phyloP scores from a whole-genome alignment of 2,888 invertebrate species.

The Phlogophora meticulosa region DNA sequence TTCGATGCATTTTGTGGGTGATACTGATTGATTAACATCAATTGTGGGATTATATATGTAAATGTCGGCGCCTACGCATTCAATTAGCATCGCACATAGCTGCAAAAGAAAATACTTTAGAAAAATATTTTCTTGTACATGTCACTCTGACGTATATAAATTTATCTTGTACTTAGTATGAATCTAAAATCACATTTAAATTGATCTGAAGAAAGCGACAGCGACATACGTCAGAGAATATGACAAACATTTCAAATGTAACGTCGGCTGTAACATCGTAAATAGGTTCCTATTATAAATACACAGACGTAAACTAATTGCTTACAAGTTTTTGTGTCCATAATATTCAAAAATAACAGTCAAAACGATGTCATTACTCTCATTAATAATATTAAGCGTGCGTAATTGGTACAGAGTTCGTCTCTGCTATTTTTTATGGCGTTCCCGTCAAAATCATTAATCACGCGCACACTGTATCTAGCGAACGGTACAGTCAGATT shows the following conservation, averaged over 20 bases:
- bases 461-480: conserved; percentile 49
- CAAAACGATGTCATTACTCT: conserved; percentile 38
- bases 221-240: conserved; percentile 15
- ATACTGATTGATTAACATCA: conserved; percentile 10
- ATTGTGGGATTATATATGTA: conserved; percentile 17
- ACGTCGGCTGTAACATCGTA: conserved; percentile 30
- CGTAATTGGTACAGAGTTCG: conserved; percentile 57
- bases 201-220: conserved; percentile 15
- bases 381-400: conserved; percentile 44
- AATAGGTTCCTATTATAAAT: conserved; percentile 33
- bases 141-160: conserved; percentile 12
- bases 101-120: conserved; percentile 9
- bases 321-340: conserved; percentile 32
- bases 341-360: conserved; percentile 34
- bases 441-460: conserved; percentile 58
- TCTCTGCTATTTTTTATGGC: conserved; percentile 60
- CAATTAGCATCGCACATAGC: conserved; percentile 1
- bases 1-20: conserved; percentile 7
- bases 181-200: conserved; percentile 16
- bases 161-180: conserved; percentile 1
- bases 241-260: conserved; percentile 24
- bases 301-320: conserved; percentile 50
- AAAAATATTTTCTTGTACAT: too few relatives aligned
- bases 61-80: conserved; percentile 11
- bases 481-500: conserved; percentile 49